Evolutionary conservation across 1,140 invertebrate species (phyloP), one percentile per base, ranked within the genome.

Genomic region (Zaprionus nigranus): DNA sequence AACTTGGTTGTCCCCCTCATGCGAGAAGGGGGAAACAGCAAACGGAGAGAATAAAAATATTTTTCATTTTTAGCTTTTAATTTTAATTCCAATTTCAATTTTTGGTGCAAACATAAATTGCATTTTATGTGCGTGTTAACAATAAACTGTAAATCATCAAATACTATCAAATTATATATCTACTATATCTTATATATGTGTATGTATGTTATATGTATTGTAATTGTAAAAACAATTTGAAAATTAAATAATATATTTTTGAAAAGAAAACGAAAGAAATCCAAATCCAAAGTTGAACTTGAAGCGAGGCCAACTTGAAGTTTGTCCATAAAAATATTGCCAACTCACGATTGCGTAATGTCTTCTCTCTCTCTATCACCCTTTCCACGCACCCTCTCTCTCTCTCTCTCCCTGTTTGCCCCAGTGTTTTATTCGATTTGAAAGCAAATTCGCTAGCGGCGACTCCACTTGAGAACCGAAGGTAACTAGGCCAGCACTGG

Each of bases 21-120:
- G 13, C 28, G 20, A n/a, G 9, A 13, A 24, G 20, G 59, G 70
- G 86, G 78, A 78, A 82, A 76, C 72, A 88, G 64, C 82, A 84
- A 87, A 73, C 85, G 75, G 79, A 91, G 82, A 91, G 90, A 91
- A 91, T 91, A 90, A 90, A 91, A 91, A 91, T 91, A 91, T 91
- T 91, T 91, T 88, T 91, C 86, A 91, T 91, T 91, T 91, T 91
- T 91, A 91, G 90, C 90, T 91, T 90, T 91, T 85, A 82, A 17
- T 46, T 46, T 46, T 85, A 82, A 17, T 46, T 46, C 20, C n/a
- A 46, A 15, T 34, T 34, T 34, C 9, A 12, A 30, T 28, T 54
- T 75, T 70, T 49, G 57, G 51, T 70, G 49, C 54, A 57, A 61
- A 70, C 43, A 72, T 71, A 60, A 72, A 77, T 67, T 51, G 60